A percentile compares a stretch with the other conserved stretches of the same genome.
Conservation (phyloP, 2,888 invertebrate genomes). For the Phalera bucephala region DNA sequence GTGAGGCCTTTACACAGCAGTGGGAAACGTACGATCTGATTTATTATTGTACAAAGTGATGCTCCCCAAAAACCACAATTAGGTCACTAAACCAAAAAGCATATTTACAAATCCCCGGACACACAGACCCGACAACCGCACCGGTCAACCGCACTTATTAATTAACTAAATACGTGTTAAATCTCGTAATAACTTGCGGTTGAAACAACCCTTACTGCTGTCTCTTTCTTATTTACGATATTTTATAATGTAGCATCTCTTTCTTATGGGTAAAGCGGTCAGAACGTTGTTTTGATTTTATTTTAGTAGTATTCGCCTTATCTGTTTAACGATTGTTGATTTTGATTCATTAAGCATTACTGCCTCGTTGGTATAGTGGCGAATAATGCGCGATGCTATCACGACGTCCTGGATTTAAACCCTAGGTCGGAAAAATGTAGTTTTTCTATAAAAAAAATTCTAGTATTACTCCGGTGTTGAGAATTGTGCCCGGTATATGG, state of each 20-base stretch:
- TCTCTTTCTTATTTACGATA: slow-evolving; percentile 51
- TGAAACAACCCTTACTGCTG: slow-evolving; percentile 55
- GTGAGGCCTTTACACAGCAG: too few species aligned
- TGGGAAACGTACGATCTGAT: too few species aligned
- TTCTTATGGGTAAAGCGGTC: slow-evolving; percentile 40
- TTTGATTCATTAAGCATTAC: too few species aligned
- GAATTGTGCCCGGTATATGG: too few species aligned
- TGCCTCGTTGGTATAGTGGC: too few species aligned
- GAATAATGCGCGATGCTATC: too few species aligned
- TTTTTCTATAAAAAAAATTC: too few species aligned
- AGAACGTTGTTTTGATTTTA: slow-evolving; percentile 11
- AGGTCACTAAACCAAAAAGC: slow-evolving; percentile 68
- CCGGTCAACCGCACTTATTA: slow-evolving; percentile 78
- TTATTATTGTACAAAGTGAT: too few species aligned
- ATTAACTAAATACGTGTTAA: slow-evolving; percentile 81
- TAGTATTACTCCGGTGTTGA: too few species aligned
- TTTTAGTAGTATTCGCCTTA: neutral
- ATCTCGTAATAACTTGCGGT: slow-evolving; percentile 79
- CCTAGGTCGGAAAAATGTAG: too few species aligned
- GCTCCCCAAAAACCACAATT: slow-evolving; percentile 54
- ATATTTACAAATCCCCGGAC: slow-evolving; percentile 69
- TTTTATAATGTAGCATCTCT: slow-evolving; percentile 34
- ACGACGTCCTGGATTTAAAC: too few species aligned
- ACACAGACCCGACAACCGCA: slow-evolving; percentile 55
- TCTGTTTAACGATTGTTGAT: too few species aligned